Evolutionary conservation across 2,113 vertebrate species (phyloP), one percentile per base, ranked within the genome.

Genomic region (Macaca fascicularis): DNA sequence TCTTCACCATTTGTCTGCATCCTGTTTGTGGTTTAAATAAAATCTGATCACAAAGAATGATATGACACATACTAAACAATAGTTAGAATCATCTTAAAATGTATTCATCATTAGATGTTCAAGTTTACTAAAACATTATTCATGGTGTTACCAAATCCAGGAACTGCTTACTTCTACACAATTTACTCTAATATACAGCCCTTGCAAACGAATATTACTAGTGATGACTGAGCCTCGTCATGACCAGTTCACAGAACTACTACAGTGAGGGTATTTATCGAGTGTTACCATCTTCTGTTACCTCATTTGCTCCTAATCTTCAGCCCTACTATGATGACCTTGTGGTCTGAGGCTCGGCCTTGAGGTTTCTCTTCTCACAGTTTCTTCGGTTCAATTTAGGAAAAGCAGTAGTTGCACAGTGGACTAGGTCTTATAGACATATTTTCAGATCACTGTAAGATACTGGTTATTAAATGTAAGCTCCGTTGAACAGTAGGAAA

Each of bases 31-130:
- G 96, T 94, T 85, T 69, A 20, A 93, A 78, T 16, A 92, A 93
- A 94, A 80, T 94, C 89, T 95, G 93, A 98, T 97, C 95, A 85
- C 79, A 59, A 89, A 96, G 78, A 92, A 94, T 94, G 94, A 94
- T 96, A 92, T 23, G 87, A 20, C 40, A 27, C 35, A 91, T 27
- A 72, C 89, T 72, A 95, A 94, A 72, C 70, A 90, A 74, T 78
- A 96, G 91, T 90, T 84, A 88, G 72, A 90, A 83, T 92, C 45
- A 87, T 78, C 84, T 84, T 61, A 69, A 55, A 43, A 90, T 84
- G 59, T 93, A 38, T 55, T 94, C 90, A 85, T 93, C 90, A 93
- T 81, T 38, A 59, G 81, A 40, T 45, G 8, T 23, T 91, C 52
- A 59, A 69, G 55, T 86, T 98, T 96, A 61, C 94, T 84, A 92